Conservation (phyloP, 1,140 invertebrate genomes). For the Trissolcus basalis region DNA sequence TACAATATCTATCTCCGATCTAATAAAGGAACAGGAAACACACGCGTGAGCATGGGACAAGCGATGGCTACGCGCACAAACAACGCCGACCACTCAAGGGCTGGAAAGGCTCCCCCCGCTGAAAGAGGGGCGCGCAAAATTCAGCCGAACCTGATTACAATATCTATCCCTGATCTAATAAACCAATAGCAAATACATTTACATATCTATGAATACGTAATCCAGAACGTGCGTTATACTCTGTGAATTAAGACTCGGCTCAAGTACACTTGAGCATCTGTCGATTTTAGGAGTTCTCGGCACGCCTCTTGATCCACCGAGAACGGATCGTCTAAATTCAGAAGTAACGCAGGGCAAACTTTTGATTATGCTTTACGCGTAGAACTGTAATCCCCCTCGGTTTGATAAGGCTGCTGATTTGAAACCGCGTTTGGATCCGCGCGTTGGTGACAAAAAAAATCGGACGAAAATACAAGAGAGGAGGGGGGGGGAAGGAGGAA, state of each 20-base stretch:
- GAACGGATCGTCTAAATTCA: conserved; percentile 56
- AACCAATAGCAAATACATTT: conserved; percentile 64
- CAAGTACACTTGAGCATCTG: conserved; percentile 63
- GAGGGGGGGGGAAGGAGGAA: neutral
- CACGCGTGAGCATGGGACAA: conserved; percentile 23
- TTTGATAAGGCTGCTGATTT: neutral
- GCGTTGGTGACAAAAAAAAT: neutral
- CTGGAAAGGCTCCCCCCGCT: conserved; percentile 13
- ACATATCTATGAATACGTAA: conserved; percentile 63
- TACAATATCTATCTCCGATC: conserved; percentile 70
- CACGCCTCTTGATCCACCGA: conserved; percentile 53
- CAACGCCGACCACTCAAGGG: conserved; percentile 51
- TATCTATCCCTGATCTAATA: conserved; percentile 69
- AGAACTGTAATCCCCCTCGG: neutral
- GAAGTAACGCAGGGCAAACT: conserved; percentile 55
- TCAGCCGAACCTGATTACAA: conserved; percentile 68
- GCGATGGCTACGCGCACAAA: conserved; percentile 47
- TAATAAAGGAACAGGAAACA: conserved; percentile 65
- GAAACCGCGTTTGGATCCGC: neutral
- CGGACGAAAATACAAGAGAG: no score
- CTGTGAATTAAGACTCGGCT: conserved; percentile 58
- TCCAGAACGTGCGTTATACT: conserved; percentile 60
- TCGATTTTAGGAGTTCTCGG: conserved; percentile 51
- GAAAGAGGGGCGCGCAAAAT: conserved; percentile 24
- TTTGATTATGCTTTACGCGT: conserved; percentile 57